A percentile compares a stretch with the other conserved stretches of the same genome.
Conservation (phyloP, 1,140 invertebrate genomes). For the Hesperophylax magnus region DNA sequence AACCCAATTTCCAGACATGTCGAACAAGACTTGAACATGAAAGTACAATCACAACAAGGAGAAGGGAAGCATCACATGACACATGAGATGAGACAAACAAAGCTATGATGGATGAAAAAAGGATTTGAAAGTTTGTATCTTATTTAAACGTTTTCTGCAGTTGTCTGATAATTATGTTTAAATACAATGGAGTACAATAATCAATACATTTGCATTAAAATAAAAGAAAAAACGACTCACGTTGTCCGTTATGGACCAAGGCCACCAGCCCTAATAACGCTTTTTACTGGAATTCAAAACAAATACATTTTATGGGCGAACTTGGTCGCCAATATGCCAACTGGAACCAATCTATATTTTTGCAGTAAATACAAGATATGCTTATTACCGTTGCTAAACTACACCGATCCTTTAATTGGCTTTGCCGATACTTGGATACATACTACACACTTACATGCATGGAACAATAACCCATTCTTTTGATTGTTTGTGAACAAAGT, state of each 20-base stretch:
- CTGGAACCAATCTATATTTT: slow-evolving; percentile 12
- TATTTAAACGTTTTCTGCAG: not conserved
- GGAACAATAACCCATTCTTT: too few species aligned
- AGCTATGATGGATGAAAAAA: slow-evolving; percentile 19
- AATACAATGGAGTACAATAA: slow-evolving; percentile 16
- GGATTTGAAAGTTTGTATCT: slow-evolving; percentile 1
- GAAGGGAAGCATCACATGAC: not conserved
- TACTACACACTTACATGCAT: too few species aligned
- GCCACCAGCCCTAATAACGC: slow-evolving; percentile 33
- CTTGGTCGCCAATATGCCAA: slow-evolving; percentile 33
- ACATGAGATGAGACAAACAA: slow-evolving; percentile 8
- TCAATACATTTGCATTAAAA: slow-evolving; percentile 33
- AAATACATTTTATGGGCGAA: slow-evolving; percentile 45
- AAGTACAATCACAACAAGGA: not conserved
- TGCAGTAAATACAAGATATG: not conserved
- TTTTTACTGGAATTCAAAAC: slow-evolving; percentile 46
- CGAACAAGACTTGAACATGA: too few species aligned
- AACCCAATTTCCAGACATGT: not conserved
- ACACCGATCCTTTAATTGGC: too few species aligned
- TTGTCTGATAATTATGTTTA: slow-evolving; percentile 6
- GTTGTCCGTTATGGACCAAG: slow-evolving; percentile 40
- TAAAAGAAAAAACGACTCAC: slow-evolving; percentile 40
- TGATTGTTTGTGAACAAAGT: too few species aligned
- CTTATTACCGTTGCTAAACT: not conserved
- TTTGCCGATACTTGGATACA: too few species aligned